Percentiles rank a stretch among this genome's conserved stretches.
phyloP scores from a whole-genome alignment of 2,888 invertebrate species.

The Octodonta nipae region DNA sequence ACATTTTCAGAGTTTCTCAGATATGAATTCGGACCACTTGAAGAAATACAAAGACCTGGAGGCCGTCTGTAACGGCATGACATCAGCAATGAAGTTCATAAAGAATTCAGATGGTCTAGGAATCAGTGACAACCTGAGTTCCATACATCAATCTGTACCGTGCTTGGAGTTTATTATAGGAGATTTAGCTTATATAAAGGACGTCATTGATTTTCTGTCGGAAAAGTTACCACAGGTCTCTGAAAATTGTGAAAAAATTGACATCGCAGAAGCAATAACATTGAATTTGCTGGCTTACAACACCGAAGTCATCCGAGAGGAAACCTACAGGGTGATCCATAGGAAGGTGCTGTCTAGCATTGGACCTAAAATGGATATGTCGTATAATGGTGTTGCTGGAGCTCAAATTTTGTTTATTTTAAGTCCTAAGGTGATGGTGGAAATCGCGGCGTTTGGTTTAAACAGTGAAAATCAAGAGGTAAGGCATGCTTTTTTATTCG shows the following conservation, averaged over 20 bases:
- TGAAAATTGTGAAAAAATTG: constrained; percentile 14
- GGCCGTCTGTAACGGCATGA: constrained; percentile 36
- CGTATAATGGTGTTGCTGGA: constrained; percentile 31
- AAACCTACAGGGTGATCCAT: constrained; percentile 43
- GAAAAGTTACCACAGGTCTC: constrained; percentile 19
- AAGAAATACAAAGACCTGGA: constrained; percentile 35
- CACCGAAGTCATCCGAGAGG: constrained; percentile 40
- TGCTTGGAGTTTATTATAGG: constrained; percentile 45
- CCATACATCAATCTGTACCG: constrained; percentile 42
- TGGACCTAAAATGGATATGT: constrained; percentile 36
- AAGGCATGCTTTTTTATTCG: constrained; percentile 8
- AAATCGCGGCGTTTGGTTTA: constrained; percentile 51
- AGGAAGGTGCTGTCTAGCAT: constrained; percentile 42
- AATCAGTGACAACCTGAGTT: constrained; percentile 32
- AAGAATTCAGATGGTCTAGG: no score
- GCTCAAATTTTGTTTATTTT: constrained; percentile 42
- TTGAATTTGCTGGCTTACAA: constrained; percentile 45
- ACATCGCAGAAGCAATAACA: constrained; percentile 30
- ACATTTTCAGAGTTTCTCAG: constrained; percentile 34
- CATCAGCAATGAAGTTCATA: constrained; percentile 36
- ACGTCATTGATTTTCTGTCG: constrained; percentile 25
- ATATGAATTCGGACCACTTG: constrained; percentile 29
- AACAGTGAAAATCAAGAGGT: constrained; percentile 36
- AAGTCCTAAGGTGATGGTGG: constrained; percentile 44
- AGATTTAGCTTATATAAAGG: constrained; percentile 39